These are phyloP conservation scores for Paramormyrops hopkinsi DNA, from an alignment of 2,797 vertebrate species.

Conservation along the genomic window DNA sequence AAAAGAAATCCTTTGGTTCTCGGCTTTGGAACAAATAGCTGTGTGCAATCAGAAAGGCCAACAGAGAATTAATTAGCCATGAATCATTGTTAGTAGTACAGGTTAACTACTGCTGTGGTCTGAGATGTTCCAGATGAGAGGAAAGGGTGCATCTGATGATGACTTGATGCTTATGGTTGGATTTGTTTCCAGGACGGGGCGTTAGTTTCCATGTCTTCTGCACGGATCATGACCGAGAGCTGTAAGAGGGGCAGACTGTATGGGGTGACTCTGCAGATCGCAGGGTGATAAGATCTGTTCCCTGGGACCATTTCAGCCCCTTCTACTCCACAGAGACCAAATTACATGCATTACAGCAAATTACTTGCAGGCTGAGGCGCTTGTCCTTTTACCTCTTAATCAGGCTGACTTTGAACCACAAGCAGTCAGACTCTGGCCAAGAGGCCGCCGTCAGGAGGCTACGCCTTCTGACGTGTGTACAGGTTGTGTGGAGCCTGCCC, in stretches of 20 bases:
- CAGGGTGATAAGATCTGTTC: neutral
- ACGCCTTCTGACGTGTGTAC: neutral
- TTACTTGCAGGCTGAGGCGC: slow-evolving; percentile 1
- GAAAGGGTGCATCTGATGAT: neutral
- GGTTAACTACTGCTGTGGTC: neutral
- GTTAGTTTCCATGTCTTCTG: neutral
- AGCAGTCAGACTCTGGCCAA: neutral
- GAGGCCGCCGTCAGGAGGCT: neutral
- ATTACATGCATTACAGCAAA: neutral
- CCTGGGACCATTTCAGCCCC: neutral
- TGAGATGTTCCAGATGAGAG: neutral
- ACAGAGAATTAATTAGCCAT: neutral
- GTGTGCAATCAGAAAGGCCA: neutral
- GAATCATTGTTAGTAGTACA: neutral
- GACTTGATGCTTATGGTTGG: neutral
- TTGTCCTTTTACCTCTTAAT: neutral
- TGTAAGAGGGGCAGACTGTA: neutral
- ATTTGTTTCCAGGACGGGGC: neutral
- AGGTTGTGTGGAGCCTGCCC: neutral
- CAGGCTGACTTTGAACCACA: neutral
- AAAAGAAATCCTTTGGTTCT: neutral
- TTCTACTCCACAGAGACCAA: neutral
- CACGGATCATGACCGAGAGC: neutral
- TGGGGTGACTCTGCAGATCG: neutral
- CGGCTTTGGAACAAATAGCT: neutral